Percentiles rank a stretch among this genome's conserved stretches.
Conservation (phyloP, 2,797 vertebrate species). For the Falco cherrug region DNA sequence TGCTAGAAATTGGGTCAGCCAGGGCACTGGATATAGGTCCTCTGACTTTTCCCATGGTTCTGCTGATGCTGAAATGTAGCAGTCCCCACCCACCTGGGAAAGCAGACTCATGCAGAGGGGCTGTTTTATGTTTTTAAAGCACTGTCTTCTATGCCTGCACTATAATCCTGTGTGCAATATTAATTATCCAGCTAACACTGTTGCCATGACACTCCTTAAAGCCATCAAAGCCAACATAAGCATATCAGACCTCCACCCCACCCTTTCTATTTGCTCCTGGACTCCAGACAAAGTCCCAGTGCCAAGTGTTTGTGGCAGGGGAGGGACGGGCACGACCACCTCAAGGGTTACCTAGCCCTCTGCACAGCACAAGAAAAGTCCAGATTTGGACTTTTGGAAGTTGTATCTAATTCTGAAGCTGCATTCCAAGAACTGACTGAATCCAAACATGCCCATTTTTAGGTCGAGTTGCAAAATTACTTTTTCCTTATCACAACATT, state of each 20-base stretch:
- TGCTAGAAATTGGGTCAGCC: neutral
- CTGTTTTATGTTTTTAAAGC: neutral
- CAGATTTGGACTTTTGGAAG: constrained; percentile 19
- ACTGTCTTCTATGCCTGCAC: neutral
- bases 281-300: neutral
- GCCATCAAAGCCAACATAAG: constrained; percentile 29
- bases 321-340: accelerated
- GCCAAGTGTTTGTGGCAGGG: neutral
- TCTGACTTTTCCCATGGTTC: constrained; percentile 48
- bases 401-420: neutral
- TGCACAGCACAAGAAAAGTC: neutral
- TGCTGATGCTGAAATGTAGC: neutral
- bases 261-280: neutral
- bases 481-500: constrained; percentile 37
- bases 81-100: neutral
- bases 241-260: neutral
- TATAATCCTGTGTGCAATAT: constrained; percentile 13
- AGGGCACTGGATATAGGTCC: neutral
- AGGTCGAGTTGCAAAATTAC: constrained; percentile 50
- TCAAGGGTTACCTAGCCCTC: neutral
- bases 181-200: constrained; percentile 48
- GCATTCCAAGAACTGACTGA: constrained; percentile 9
- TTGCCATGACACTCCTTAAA: constrained; percentile 53
- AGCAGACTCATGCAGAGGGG: neutral
- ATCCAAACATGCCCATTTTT: constrained; percentile 59